These are phyloP conservation scores for Mormyrus lacerda DNA, from an alignment of 2,113 vertebrate genomes.

Conservation along the genomic window DNA sequence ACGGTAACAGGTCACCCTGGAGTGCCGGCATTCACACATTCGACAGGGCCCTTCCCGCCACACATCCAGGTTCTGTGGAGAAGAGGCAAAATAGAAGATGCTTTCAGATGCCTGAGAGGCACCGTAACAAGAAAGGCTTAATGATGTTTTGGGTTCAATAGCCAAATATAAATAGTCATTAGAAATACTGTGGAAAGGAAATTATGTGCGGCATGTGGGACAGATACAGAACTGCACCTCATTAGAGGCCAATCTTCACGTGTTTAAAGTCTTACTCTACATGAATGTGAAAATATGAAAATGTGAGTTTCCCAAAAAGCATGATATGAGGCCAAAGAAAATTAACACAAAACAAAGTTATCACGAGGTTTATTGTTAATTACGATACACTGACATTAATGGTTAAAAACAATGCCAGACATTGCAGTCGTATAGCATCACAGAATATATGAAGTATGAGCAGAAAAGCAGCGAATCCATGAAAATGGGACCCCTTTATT, in stretches of 20 bases:
- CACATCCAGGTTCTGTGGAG: conserved; percentile 55
- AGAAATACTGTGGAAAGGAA: background rate
- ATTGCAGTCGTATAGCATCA: background rate
- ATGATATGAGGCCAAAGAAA: background rate
- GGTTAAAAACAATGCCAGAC: background rate
- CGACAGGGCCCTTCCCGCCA: conserved; percentile 69
- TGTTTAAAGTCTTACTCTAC: background rate
- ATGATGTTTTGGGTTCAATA: background rate
- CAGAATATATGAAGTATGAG: background rate
- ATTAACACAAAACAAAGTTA: background rate
- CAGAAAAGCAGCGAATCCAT: background rate
- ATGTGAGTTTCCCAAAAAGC: background rate
- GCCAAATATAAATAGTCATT: background rate
- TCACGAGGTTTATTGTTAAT: background rate
- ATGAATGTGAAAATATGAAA: background rate
- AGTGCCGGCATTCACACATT: conserved; percentile 66
- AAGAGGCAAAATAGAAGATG: background rate
- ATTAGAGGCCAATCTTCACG: background rate
- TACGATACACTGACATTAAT: background rate
- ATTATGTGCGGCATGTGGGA: background rate
- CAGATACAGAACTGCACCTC: background rate
- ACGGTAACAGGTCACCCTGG: conserved; percentile 70
- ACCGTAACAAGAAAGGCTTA: background rate
- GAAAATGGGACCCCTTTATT: background rate
- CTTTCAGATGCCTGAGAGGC: background rate